phyloP scores from a whole-genome alignment of 1,140 invertebrate species.

The Euwallacea similis region DNA sequence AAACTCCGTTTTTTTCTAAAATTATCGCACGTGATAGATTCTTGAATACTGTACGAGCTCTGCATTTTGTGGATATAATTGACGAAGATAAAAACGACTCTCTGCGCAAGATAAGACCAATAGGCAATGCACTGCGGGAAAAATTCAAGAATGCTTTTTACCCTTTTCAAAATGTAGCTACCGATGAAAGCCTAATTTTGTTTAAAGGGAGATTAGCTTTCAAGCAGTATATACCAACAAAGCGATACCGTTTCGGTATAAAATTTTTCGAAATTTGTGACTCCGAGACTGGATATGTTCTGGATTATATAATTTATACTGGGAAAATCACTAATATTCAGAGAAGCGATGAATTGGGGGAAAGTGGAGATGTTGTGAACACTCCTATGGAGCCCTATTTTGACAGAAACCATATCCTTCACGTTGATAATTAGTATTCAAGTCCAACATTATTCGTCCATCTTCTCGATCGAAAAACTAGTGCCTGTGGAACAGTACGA shows the following conservation, averaged over 20 bases:
- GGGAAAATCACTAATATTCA: background rate
- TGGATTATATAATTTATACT: conserved; percentile 32
- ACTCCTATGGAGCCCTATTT: conserved; percentile 45
- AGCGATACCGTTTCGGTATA: conserved; percentile 39
- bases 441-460: conserved; percentile 42
- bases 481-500: conserved; percentile 46
- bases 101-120: background rate
- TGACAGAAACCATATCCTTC: conserved; percentile 48
- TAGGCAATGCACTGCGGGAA: background rate
- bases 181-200: conserved; percentile 45
- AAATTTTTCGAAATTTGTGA: conserved; percentile 30
- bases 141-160: conserved; percentile 32
- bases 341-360: conserved; percentile 1
- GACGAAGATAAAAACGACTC: background rate
- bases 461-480: conserved; percentile 41
- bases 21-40: conserved; percentile 11
- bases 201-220: conserved; percentile 51
- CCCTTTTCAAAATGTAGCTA: conserved; percentile 36
- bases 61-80: conserved; percentile 8
- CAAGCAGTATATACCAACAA: conserved; percentile 52
- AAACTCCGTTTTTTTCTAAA: background rate
- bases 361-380: conserved; percentile 49
- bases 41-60: background rate
- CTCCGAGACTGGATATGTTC: conserved; percentile 19
- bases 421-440: conserved; percentile 53